A percentile compares a stretch with the other conserved stretches of the same genome.
Evolutionary conservation across 2,888 invertebrate species (phyloP).

Genomic region (Automeris io): DNA sequence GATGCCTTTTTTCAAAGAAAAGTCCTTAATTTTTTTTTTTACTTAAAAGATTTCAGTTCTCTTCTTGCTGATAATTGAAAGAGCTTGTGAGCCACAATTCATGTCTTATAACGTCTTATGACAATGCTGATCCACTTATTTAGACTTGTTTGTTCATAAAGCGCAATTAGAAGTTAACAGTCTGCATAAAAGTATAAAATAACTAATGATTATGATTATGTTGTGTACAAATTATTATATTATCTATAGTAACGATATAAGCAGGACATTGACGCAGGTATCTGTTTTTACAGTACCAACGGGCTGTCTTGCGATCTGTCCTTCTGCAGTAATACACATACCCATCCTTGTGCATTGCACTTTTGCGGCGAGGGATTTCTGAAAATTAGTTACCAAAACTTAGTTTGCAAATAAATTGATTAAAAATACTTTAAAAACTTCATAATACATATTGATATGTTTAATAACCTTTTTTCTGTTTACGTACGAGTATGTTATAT

Average conservation of each 20-base stretch:
- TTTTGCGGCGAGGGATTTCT: slow-evolving; percentile 4
- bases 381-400: too few species aligned
- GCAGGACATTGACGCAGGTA: slow-evolving; percentile 3
- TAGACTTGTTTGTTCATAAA: too few species aligned
- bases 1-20: too few species aligned
- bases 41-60: too few species aligned
- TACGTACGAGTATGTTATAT: too few species aligned
- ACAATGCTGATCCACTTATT: too few species aligned
- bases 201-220: slow-evolving; percentile 3
- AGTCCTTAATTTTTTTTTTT: too few species aligned
- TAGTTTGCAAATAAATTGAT: too few species aligned
- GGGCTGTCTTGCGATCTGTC: slow-evolving; percentile 4
- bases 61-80: too few species aligned
- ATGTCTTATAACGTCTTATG: too few species aligned
- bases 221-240: background rate
- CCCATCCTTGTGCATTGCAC: slow-evolving; percentile 1
- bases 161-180: background rate
- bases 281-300: slow-evolving; percentile 7
- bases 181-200: background rate
- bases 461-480: too few species aligned
- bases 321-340: slow-evolving; percentile 7
- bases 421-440: background rate
- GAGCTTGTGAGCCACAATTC: too few species aligned
- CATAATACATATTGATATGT: background rate
- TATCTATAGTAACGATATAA: slow-evolving; percentile 1